Base-by-base conservation (phyloP, 2,113 vertebrate species). In the Equus quagga region DNA sequence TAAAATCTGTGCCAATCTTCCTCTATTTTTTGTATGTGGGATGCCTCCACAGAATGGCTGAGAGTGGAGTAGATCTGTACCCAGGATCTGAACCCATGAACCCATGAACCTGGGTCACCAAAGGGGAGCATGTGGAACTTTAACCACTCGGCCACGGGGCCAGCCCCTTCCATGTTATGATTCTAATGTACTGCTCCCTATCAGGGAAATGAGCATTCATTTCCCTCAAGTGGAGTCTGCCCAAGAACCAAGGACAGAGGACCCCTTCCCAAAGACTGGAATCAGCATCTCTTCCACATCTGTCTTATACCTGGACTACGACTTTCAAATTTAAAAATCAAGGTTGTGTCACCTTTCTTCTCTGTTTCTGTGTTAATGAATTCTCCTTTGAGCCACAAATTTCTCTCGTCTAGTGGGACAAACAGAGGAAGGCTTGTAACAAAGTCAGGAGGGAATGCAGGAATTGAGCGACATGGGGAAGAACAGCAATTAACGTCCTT, bases 271-370 rank as follows among this genome's bases (percentile, higher is more conserved):
- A 90, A n/a, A 64, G 24, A 41, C 18, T 6, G 24, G 9, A 36
- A n/a, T 24, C 8, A 24, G 44, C 4, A 41, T 60, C 6, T 70
- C 5, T 89, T 44, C 2, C 19, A 31, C 14, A 8, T 76, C 9
- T 44, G 6, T 49, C 19, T 82, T 31, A 56, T 23, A 21, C 5
- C 0, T 26, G 9, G 31, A 64, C 1, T 2, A 51, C 2, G 1
- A 10, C 11, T 87, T 95, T 87, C 44, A 86, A 26, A 70, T 70
- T 36, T 33, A 75, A 81, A 91, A 75, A 72, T 2, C n/a, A 28
- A 41, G 36, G 3, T 41, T 31, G 4, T 73, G 46, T 81, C n/a
- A 13, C 1, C 6, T 73, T 41, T 75, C n/a, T 21, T 41, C 36
- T 58, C 24, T 49, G 23, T 24, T 73, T 36, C 26, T 24, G 19